A percentile compares a stretch with the other conserved stretches of the same genome.
Evolutionary conservation across 2,113 vertebrate genomes (phyloP).

Genomic region (Dicerorhinus sumatrensis): DNA sequence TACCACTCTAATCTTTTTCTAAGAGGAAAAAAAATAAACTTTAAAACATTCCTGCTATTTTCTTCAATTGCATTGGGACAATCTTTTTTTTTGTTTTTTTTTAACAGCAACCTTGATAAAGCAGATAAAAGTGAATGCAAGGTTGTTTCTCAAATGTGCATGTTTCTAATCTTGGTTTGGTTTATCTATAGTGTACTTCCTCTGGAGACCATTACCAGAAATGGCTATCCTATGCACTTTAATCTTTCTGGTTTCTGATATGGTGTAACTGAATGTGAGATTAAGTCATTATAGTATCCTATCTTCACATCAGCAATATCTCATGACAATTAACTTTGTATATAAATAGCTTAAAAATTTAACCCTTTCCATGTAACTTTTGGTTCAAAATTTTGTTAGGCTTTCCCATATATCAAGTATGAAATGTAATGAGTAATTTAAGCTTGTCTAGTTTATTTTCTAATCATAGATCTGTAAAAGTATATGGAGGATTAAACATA

Average conservation of each 20-base stretch:
- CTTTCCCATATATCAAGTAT: background rate
- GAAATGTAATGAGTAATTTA: background rate
- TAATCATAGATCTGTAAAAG: background rate
- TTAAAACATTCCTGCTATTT: constrained; percentile 46
- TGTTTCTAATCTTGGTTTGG: constrained; percentile 13
- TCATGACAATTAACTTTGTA: constrained; percentile 43
- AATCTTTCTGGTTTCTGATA: background rate
- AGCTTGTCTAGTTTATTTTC: background rate
- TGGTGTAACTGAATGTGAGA: constrained; percentile 38
- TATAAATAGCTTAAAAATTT: constrained; percentile 16
- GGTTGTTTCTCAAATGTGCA: background rate
- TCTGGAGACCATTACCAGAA: background rate
- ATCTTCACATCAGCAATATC: constrained; percentile 18
- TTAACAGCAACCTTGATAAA: constrained; percentile 27
- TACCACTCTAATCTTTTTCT: background rate
- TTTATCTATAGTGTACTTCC: constrained; percentile 48
- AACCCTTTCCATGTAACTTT: background rate
- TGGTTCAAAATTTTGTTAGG: constrained; percentile 8
- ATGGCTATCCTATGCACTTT: background rate
- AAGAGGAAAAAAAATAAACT: constrained; percentile 57
- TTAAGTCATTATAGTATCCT: background rate
- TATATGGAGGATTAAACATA: background rate
- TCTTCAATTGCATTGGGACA: background rate
- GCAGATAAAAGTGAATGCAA: constrained; percentile 36
- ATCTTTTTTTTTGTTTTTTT: background rate